Evolutionary conservation across 2,113 vertebrate species (phyloP).

Genomic region (Brachionichthys hirsutus): DNA sequence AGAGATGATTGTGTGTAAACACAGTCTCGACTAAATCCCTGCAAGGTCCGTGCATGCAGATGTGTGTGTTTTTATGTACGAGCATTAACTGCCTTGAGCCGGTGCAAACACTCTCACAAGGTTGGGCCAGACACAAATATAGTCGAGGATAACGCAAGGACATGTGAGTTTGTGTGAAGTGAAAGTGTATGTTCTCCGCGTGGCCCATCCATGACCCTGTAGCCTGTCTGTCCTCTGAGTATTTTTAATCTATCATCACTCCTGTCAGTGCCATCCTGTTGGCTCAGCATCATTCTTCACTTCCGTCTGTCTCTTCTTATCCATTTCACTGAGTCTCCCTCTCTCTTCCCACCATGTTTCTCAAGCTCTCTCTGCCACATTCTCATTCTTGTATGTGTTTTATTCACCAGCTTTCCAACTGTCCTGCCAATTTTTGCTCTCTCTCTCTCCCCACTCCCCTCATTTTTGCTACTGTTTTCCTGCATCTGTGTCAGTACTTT

Average conservation of each 20-base stretch:
- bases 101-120: slow-evolving; percentile 30
- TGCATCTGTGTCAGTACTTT: slow-evolving; percentile 34
- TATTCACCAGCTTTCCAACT: slow-evolving; percentile 1
- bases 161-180: slow-evolving; percentile 34
- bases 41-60: slow-evolving; percentile 18
- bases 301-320: slow-evolving; percentile 42
- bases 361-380: slow-evolving; percentile 19
- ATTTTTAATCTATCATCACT: slow-evolving; percentile 67
- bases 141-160: slow-evolving; percentile 15
- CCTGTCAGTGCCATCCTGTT: slow-evolving; percentile 48
- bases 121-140: slow-evolving; percentile 31
- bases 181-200: slow-evolving; percentile 42
- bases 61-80: slow-evolving; percentile 18
- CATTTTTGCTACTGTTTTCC: slow-evolving; percentile 5
- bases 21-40: slow-evolving; percentile 27
- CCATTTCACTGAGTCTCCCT: slow-evolving; percentile 12
- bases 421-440: slow-evolving; percentile 8
- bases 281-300: slow-evolving; percentile 58
- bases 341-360: slow-evolving; percentile 1
- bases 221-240: slow-evolving; percentile 62
- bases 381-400: slow-evolving; percentile 1
- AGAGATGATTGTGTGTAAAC: neutral
- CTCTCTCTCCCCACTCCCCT: neutral
- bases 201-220: slow-evolving; percentile 62
- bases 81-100: slow-evolving; percentile 37